These are phyloP conservation scores for Agrenia bidenticulata DNA, from an alignment of 2,888 invertebrate genomes.

Conservation along the genomic window DNA sequence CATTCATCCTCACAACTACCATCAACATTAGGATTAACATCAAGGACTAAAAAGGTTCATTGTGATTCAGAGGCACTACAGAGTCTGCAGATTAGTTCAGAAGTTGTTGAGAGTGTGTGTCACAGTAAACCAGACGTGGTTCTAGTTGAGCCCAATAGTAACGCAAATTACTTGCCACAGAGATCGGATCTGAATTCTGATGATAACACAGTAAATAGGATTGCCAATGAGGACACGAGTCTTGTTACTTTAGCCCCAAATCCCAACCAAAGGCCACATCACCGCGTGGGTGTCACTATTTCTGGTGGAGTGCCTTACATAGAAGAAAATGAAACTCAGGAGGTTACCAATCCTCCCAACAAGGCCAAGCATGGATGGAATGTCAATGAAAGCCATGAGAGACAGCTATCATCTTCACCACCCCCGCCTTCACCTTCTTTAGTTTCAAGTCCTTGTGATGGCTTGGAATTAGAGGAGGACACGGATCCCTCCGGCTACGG, in stretches of 20 bases:
- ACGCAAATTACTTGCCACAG: too few species aligned
- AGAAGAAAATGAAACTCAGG: neutral
- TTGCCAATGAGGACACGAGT: neutral
- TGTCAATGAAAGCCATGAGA: neutral
- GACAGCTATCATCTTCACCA: neutral
- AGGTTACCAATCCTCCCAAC: neutral
- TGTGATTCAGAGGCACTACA: neutral
- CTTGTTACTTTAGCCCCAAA: neutral
- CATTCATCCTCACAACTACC: slow-evolving; percentile 4
- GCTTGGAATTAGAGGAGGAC: neutral
- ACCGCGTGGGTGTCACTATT: neutral
- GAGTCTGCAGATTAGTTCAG: neutral
- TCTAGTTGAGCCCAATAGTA: neutral
- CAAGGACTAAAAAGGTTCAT: neutral
- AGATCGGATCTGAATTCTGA: neutral
- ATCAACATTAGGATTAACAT: slow-evolving; percentile 3
- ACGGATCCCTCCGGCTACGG: neutral
- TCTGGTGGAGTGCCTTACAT: slow-evolving; percentile 15
- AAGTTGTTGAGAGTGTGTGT: neutral
- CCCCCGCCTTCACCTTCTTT: neutral
- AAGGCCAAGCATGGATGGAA: neutral
- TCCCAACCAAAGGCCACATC: neutral
- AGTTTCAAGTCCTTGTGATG: neutral
- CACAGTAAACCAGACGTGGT: slow-evolving; percentile 5
- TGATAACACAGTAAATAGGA: neutral